These are phyloP conservation scores for Drosophila leontia DNA, from an alignment of 1,140 invertebrate species.

Conservation along the genomic window DNA sequence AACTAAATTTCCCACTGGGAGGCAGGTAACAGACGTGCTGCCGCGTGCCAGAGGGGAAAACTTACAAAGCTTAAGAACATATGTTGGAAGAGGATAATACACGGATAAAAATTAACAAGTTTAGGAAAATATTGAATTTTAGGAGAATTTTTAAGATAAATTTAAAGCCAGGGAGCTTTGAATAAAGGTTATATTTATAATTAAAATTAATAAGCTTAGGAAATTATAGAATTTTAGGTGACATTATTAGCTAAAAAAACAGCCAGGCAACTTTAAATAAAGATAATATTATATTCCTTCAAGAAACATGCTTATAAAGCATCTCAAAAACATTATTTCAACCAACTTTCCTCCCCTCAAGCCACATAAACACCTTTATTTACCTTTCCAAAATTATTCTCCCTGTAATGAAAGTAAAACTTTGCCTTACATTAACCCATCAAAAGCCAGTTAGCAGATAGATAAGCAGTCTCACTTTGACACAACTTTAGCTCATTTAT, in stretches of 20 bases:
- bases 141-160: background rate
- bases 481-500: conserved; percentile 16
- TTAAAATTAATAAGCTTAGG: background rate
- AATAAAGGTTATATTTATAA: too few relatives aligned
- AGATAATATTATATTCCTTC: background rate
- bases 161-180: background rate
- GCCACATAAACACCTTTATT: background rate
- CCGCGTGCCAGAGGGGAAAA: conserved; percentile 35
- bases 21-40: conserved; percentile 40
- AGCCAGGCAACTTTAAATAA: background rate
- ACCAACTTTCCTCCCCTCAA: background rate
- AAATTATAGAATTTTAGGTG: too few relatives aligned
- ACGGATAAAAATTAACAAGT: conserved; percentile 1
- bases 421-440: conserved; percentile 36
- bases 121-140: too few relatives aligned
- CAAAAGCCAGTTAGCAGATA: conserved; percentile 60
- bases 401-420: conserved; percentile 5
- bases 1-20: conserved; percentile 94
- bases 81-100: conserved; percentile 2
- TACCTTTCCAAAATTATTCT: background rate
- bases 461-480: conserved; percentile 29
- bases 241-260: background rate
- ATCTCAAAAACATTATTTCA: too few relatives aligned
- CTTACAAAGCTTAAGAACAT: conserved; percentile 43
- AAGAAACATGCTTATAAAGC: background rate